Base-by-base conservation (phyloP, 1,140 invertebrate genomes). In the Zaprionus tsacasi region DNA sequence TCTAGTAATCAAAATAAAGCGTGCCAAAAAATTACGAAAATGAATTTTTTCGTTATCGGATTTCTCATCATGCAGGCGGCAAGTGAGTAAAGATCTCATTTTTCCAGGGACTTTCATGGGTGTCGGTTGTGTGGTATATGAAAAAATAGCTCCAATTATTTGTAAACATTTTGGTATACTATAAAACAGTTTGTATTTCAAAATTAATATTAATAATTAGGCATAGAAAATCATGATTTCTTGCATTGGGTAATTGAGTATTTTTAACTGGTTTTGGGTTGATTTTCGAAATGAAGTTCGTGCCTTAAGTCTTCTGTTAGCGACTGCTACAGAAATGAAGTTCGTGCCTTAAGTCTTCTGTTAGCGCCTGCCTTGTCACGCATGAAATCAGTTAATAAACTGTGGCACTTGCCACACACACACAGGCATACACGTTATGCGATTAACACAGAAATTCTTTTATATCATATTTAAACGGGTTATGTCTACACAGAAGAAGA, bases 21-120 rank as follows among this genome's bases (percentile, higher is more conserved):
- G 50, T 55, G 17, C 50, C 15, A 61, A 66, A 66, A 55, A 63
- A 52, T 65, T 63, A 43, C 65, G 33, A 87, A 83, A 82, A 92
- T 92, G 91, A 92, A 92, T 76, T 92, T 92, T 79, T 91, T 92
- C 70, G 87, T 92, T 72, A 92, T 92, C 72, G 90, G 90, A 58
- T 88, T 92, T 77, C 74, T 92, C 68, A 92, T 92, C 72, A 92
- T 92, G 91, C 91, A 92, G 79, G 91, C 91, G 73, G 90, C 91
- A 88, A 91, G 91, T 92, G 70, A 92, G 90, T 91, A 67, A 63
- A 70, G 8, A 50, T n/a, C 70, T 64, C 65, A 72, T 27, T 76
- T 70, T 67, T 48, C 52, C 48, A 21, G 43, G 2, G 7, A n/a
- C 6, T 27, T 7, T 50, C 36, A 11, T 11, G 15, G 54, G 64